These are phyloP conservation scores for Empidonax traillii DNA, from an alignment of 2,113 vertebrate species.

Conservation along the genomic window DNA sequence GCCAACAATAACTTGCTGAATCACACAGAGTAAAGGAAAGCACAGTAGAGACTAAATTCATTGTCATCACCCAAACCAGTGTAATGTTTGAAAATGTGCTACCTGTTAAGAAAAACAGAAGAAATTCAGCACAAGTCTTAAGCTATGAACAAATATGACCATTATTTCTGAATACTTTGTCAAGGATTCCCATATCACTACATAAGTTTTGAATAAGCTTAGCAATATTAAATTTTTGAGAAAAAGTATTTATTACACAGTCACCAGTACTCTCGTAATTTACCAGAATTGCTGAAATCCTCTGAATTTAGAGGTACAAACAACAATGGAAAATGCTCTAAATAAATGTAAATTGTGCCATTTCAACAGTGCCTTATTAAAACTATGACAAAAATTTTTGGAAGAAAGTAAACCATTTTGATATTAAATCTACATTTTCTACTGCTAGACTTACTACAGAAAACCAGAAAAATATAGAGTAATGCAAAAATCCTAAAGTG, in stretches of 20 bases:
- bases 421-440: background rate
- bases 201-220: background rate
- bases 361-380: background rate
- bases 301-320: background rate
- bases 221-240: background rate
- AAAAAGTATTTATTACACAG: background rate
- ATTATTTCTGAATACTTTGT: background rate
- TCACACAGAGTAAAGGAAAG: background rate
- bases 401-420: background rate
- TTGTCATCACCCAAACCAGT: background rate
- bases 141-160: background rate
- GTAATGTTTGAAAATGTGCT: background rate
- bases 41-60: background rate
- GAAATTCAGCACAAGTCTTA: background rate
- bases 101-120: background rate
- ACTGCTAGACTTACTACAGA: background rate
- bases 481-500: background rate
- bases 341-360: background rate
- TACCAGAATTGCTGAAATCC: background rate
- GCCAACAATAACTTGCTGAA: background rate
- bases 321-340: background rate
- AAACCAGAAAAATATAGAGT: background rate
- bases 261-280: background rate
- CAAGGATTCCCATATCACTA: background rate
- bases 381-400: background rate